Percentiles rank a stretch among this genome's conserved stretches.
These are phyloP conservation scores for Drosophila repleta DNA, from an alignment of 1,140 invertebrate species.

Conservation along the genomic window DNA sequence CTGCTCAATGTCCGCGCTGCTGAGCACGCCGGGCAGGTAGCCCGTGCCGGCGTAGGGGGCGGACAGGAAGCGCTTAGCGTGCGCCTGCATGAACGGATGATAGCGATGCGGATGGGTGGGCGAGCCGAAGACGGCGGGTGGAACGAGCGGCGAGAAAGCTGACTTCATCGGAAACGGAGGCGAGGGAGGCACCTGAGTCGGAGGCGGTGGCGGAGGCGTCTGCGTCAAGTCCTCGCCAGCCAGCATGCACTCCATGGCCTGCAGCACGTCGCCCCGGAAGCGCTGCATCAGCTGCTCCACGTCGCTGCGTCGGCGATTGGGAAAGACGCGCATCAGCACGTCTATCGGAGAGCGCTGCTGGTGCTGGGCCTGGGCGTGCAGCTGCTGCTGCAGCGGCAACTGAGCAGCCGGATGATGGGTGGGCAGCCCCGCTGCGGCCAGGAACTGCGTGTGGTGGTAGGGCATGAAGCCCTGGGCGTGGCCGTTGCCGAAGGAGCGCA, in stretches of 20 bases:
- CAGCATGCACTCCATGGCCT: slow-evolving; percentile 95
- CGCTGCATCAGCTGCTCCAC: slow-evolving; percentile 92
- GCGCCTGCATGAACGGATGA: slow-evolving; percentile 84
- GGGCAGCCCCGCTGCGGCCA: slow-evolving; percentile 69
- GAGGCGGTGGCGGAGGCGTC: slow-evolving; percentile 53
- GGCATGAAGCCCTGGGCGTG: slow-evolving; percentile 83
- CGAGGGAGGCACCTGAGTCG: slow-evolving; percentile 73
- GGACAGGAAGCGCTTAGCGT: slow-evolving; percentile 89
- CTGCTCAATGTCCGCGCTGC: slow-evolving; percentile 85
- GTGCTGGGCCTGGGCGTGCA: slow-evolving; percentile 80
- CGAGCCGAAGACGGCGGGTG: slow-evolving; percentile 85
- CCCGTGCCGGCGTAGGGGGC: slow-evolving; percentile 92
- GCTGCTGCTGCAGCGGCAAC: slow-evolving; percentile 54
- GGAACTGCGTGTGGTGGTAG: slow-evolving; percentile 85
- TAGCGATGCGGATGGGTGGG: slow-evolving; percentile 83
- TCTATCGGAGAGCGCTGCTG: slow-evolving; percentile 89
- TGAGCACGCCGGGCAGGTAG: slow-evolving; percentile 90
- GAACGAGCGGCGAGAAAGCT: slow-evolving; percentile 89
- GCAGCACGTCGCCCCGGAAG: slow-evolving; percentile 93
- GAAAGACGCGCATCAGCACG: slow-evolving; percentile 92
- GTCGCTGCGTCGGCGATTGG: slow-evolving; percentile 91
- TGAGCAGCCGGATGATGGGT: slow-evolving; percentile 66
- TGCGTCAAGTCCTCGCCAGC: slow-evolving; percentile 86
- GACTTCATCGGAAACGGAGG: slow-evolving; percentile 86
- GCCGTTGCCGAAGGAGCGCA: slow-evolving; percentile 71